Evolutionary conservation across 1,140 invertebrate genomes (phyloP), one percentile per base, ranked within the genome.

Genomic region (Eumaeus atala): DNA sequence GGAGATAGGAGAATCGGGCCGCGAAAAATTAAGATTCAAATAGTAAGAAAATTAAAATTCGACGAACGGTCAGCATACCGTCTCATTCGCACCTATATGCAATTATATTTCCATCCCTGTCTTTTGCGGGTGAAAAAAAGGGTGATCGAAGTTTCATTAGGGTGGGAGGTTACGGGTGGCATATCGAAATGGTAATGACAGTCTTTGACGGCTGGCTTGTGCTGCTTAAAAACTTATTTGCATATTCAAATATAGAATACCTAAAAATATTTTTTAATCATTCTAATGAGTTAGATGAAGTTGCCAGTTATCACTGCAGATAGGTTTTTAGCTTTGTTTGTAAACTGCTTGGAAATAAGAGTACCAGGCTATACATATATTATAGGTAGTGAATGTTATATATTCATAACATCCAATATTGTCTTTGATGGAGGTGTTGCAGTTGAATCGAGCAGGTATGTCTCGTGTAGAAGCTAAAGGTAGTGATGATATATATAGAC

Each of bases 41-140:
- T 82, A 71, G 76, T 85, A 82, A 83, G 82, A 83, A 85, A 83
- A 85, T 85, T 85, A 85, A 85, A 85, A 85, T 85, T 80, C 76
- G 77, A 74, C 71, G 77, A 75, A 70, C 82, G 82, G 74, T 76
- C 74, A 78, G 65, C 66, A 61, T 54, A 58, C 36, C 36, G 8
- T 79, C 77, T 61, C 70, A 56, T 56, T 83, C 68, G 48, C 12
- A 33, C 64, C 16, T 49, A 7, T 8, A 7, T n/a, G 37, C 36
- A 48, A 57, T 17, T 59, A 34, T 77, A 70, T 61, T 1, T n/a
- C 44, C 36, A 44, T 77, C 68, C 59, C 65, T 57, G 21, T 81
- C 62, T 59, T 57, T 35, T 44, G 16, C 58, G 61, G 64, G 66
- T 72, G 72, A 78, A 85, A 85, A 84, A 84, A 75, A 75, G 77